Evolutionary conservation across 1,140 invertebrate genomes (phyloP).

Genomic region (Vanessa atalanta): DNA sequence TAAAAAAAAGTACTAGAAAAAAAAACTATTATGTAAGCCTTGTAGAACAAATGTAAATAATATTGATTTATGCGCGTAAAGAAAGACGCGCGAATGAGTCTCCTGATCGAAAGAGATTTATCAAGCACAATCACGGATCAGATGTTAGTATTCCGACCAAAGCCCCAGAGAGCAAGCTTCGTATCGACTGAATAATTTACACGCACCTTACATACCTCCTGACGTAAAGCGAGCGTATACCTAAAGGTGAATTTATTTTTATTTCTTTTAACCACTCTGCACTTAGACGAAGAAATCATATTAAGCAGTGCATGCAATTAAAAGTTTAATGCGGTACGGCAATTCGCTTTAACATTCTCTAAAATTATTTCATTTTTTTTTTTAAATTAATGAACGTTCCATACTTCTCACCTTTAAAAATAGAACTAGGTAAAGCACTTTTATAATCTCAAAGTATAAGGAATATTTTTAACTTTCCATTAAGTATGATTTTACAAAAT

Average conservation of each 20-base stretch:
- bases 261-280: slow-evolving; percentile 20
- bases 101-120: slow-evolving; percentile 61
- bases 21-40: no score
- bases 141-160: slow-evolving; percentile 70
- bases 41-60: neutral
- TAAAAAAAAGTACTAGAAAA: no score
- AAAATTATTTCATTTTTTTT: slow-evolving; percentile 9
- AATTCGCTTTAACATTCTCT: slow-evolving; percentile 19
- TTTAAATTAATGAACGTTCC: slow-evolving; percentile 16
- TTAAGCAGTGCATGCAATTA: slow-evolving; percentile 40
- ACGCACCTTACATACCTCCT: slow-evolving; percentile 48
- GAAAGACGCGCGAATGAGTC: slow-evolving; percentile 28
- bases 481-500: neutral
- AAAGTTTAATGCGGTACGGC: slow-evolving; percentile 32
- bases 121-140: slow-evolving; percentile 73
- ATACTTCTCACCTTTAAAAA: neutral
- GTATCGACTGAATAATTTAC: slow-evolving; percentile 74
- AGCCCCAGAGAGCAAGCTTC: slow-evolving; percentile 62
- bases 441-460: slow-evolving; percentile 5
- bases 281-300: slow-evolving; percentile 29
- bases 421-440: slow-evolving; percentile 2
- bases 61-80: slow-evolving; percentile 12
- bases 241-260: slow-evolving; percentile 28
- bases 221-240: slow-evolving; percentile 16
- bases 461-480: neutral